Base-by-base conservation (phyloP, 2,797 vertebrate species). In the Gambusia yucatana region DNA sequence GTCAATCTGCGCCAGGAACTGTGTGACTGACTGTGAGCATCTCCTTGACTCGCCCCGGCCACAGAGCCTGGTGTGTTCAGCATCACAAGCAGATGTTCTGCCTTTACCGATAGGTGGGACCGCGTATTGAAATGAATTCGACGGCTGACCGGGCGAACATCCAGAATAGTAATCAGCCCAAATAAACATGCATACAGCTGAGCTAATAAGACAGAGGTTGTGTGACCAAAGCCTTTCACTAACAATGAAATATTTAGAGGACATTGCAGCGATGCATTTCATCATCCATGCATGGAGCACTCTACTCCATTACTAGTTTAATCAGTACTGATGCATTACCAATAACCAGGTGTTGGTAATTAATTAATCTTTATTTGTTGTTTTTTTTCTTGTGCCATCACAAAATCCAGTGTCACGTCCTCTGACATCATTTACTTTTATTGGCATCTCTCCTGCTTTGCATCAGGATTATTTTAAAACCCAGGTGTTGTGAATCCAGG, bases 51-150 rank as follows among this genome's bases (percentile, higher is more conserved):
- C 88, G 91, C 91, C 91, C 48, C 88, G 86, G 82, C 88, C 87
- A 88, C 69, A 85, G 84, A 90, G 88, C 82, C 82, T 78, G 73
- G 83, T 92, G 91, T 93, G 92, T 91, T 88, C 85, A 88, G 90
- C 92, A 94, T 93, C 84, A 88, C 87, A 92, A 94, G 84, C 88
- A 93, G 91, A 92, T 87, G 87, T 91, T 89, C 80, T 87, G 87
- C 81, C 80, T 87, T 85, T 87, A 88, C 82, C 76, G 84, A 88
- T 84, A 84, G 79, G 84, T 57, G 84, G 83, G 77, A 77, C 50
- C 77, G 50, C 78, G 84, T 78, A 81, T 87, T 89, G 86, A 89
- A 86, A 89, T 80, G 70, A 82, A 89, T 78, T 80, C 83, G 82
- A 79, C 84, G 73, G 83, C 72, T 86, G 74, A 43, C 78, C 9